Base-by-base conservation (phyloP, 2,797 vertebrate genomes). In the Epinephelus coioides region DNA sequence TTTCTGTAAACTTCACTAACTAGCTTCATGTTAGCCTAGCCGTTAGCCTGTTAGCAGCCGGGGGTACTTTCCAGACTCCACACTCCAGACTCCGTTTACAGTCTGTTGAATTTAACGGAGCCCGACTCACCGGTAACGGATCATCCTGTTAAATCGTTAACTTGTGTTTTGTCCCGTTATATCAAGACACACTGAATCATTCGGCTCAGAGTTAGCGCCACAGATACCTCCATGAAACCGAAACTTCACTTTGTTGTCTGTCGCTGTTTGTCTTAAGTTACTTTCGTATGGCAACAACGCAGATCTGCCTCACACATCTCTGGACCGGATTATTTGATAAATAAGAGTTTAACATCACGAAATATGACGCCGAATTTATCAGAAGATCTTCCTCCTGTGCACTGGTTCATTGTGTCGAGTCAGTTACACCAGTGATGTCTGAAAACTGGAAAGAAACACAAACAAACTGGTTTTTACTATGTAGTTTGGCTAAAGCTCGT, bases 1-100 rank as follows among this genome's bases (percentile, higher is more conserved):
- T 54, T 69, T 81, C 27, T 70, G 21, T 19, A 74, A 87, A 91
- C 81, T 86, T 84, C 51, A 51, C 21, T 43, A 68, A 78, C 53
- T 77, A 81, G 72, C 57, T 2, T 11, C 3, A 0, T 51, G 72
- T 70, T 87, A 87, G 81, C 83, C 5, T 78, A 76, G 74, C 77
- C 0, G 19, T 14, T 82, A 76, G 71, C 79, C 59, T 56, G 53
- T 23, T 75, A 79, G 63, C 81, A 54, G 51, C 63, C 1, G 21
- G 0, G 0, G 25, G 75, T 43, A 43, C 55, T 54, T 70, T 57
- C 69, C 79, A 14, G 30, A 69, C 55, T 53, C 21, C 23, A 3
- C 17, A 10, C 50, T 13, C 81, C 76, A 23, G 57, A 75, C 74
- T 73, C 69, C 49, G 2, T 77, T 55, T 0, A 57, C 21, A 46